Evolutionary conservation across 2,113 vertebrate genomes (phyloP), one percentile per base, ranked within the genome.

Genomic region (Xerus inauris): DNA sequence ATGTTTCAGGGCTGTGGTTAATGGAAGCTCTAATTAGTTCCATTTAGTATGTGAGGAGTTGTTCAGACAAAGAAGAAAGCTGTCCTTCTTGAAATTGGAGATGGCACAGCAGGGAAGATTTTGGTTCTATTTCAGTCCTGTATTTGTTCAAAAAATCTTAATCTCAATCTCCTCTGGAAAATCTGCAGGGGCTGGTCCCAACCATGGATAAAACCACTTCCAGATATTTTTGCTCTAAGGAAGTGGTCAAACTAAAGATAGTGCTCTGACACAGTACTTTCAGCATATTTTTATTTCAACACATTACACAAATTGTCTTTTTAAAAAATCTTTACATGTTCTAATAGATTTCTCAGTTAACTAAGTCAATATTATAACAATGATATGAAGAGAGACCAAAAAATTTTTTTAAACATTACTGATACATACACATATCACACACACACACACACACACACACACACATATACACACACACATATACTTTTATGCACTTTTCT

Each of bases 211-310:
- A 87, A 54, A 87, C 38, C 32, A 93, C 35, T 40, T 96, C 82
- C 77, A 88, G 40, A 88, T 38, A 62, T 69, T 92, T 83, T 72
- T 71, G 13, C 77, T 76, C 72, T 76, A 84, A 79, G 47, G 82
- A 87, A 97, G 65, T 42, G 28, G 71, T 79, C 22, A 73, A 42
- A 79, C 28, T 90, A 45, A 94, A 90, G 71, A 87, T 1, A 94
- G 69, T 8, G 28, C 22, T 67, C 32, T 40, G 73, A 80, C 38
- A 49, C 30, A 89, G 12, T 13, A 75, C 20, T 42, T 16, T 75
- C 71, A 47, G 16, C 95, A n/a, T 76, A 75, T 76, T 93, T 96
- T 85, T 94, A 91, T 82, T 93, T 76, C 54, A 95, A 89, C 59
- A 79, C 32, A 2, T 62, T 86, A 91, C 8, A 13, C 12, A 92